phyloP scores from a whole-genome alignment of 2,888 invertebrate species.

The Elysia crispata region DNA sequence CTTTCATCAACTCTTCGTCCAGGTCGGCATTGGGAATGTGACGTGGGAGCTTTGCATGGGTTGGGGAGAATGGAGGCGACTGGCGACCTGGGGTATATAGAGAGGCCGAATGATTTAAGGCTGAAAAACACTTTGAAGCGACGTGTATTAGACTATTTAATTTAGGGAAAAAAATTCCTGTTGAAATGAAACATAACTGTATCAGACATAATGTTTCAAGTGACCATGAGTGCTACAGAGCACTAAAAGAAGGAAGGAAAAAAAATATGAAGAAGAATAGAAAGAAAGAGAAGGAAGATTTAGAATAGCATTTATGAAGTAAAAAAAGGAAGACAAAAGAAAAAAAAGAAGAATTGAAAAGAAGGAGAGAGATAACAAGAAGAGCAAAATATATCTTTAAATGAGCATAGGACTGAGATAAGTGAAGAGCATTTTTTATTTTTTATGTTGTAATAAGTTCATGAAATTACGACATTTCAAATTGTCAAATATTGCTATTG shows the following conservation, averaged over 20 bases:
- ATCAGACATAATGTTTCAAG: too few species aligned
- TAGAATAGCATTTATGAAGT: neutral
- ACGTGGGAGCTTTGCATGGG: constrained; percentile 64
- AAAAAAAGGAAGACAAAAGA: neutral
- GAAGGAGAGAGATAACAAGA: neutral
- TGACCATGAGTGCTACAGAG: too few species aligned
- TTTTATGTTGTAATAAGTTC: too few species aligned
- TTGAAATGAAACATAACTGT: too few species aligned
- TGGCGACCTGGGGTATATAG: constrained; percentile 47
- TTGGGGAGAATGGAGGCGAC: constrained; percentile 61
- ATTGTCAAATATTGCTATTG: too few species aligned
- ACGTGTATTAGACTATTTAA: neutral
- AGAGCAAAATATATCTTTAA: too few species aligned
- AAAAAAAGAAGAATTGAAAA: neutral
- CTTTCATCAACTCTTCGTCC: constrained; percentile 65
- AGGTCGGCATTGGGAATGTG: constrained; percentile 59
- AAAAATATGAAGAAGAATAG: neutral
- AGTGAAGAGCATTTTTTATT: too few species aligned
- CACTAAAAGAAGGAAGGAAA: constrained; percentile 2
- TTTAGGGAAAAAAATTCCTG: too few species aligned
- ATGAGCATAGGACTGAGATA: too few species aligned
- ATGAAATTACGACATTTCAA: too few species aligned
- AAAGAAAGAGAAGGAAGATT: neutral
- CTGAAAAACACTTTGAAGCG: neutral
- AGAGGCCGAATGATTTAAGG: neutral